Percentiles rank a stretch among this genome's conserved stretches.
phyloP scores from a whole-genome alignment of 2,797 vertebrate species.

The Enteromius viviparus region DNA sequence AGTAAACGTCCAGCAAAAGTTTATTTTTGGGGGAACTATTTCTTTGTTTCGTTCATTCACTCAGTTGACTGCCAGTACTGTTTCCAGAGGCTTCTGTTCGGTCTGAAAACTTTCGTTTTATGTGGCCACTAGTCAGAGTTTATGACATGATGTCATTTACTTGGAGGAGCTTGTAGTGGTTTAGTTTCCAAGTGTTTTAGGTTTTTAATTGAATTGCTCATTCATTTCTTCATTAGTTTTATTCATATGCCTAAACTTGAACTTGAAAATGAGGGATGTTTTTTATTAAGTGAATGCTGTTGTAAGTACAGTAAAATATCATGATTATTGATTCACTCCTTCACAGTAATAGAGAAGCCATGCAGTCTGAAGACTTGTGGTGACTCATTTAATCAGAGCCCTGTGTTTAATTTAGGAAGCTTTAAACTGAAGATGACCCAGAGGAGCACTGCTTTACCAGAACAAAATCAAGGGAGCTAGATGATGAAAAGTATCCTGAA shows the following conservation, averaged over 20 bases:
- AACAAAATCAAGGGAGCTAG: background rate
- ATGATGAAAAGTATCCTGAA: background rate
- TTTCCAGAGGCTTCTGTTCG: slow-evolving; percentile 14
- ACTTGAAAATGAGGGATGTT: background rate
- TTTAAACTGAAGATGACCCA: background rate
- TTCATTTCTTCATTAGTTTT: background rate
- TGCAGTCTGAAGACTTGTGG: slow-evolving; percentile 8
- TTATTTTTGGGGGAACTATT: background rate
- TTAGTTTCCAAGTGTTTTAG: background rate
- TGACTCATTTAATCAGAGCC: slow-evolving; percentile 11
- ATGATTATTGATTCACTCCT: background rate
- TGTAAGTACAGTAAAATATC: slow-evolving; percentile 4
- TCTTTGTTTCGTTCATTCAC: background rate
- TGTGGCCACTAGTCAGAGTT: background rate
- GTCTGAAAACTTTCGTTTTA: slow-evolving; percentile 8
- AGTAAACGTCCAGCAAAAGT: background rate
- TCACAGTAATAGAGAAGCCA: background rate
- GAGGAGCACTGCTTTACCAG: background rate
- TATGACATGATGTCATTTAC: slow-evolving; percentile 6
- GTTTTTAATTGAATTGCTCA: background rate
- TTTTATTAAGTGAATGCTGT: background rate
- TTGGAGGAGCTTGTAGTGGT: slow-evolving; percentile 11
- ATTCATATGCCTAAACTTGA: background rate
- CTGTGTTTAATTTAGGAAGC: slow-evolving; percentile 22
- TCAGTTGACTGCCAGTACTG: background rate